These are phyloP conservation scores for Diphyllodes magnificus DNA, from an alignment of 2,113 vertebrate species.

Conservation along the genomic window DNA sequence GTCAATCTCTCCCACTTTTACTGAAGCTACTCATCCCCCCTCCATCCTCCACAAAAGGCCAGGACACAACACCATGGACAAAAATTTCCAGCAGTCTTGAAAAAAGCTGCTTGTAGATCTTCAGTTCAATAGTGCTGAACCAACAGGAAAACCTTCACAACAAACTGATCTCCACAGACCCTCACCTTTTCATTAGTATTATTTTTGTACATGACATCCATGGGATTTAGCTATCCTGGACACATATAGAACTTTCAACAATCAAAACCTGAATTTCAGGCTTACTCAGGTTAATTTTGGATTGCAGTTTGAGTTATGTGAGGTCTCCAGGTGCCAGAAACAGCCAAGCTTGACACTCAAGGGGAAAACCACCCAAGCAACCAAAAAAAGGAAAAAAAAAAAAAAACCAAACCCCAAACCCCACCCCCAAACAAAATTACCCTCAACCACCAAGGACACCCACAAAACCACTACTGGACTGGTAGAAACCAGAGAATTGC, in stretches of 20 bases:
- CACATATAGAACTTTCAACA: background rate
- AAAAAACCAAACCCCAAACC: accelerated
- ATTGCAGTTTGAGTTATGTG: background rate
- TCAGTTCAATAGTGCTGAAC: background rate
- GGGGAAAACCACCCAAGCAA: background rate
- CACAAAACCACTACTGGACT: background rate
- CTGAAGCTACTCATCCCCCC: background rate
- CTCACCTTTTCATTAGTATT: background rate
- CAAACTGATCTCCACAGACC: background rate
- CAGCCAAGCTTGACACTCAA: background rate
- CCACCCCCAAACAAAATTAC: background rate
- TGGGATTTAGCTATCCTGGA: background rate
- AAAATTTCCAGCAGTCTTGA: background rate
- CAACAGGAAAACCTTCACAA: background rate
- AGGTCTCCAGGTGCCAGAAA: background rate
- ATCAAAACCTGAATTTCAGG: background rate
- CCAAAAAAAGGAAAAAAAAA: too few species aligned
- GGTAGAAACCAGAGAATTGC: background rate
- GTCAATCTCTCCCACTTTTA: background rate
- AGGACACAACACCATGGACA: accelerated
- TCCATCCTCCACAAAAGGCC: background rate
- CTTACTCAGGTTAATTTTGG: background rate
- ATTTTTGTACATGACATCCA: background rate
- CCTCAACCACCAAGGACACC: background rate
- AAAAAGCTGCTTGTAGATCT: background rate